phyloP scores from a whole-genome alignment of 2,797 vertebrate genomes.

The Etheostoma perlongum region DNA sequence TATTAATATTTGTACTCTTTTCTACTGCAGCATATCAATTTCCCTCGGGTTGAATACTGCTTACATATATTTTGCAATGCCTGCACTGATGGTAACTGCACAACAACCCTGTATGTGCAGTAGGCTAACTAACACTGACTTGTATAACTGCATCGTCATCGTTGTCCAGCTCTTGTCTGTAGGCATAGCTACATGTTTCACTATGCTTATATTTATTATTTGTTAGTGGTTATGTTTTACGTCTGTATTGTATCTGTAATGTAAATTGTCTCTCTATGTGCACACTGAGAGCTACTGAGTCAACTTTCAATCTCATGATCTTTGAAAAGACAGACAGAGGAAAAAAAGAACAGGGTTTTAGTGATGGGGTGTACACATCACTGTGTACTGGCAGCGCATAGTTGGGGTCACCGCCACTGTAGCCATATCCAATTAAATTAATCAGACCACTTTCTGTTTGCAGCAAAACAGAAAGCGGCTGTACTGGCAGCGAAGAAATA shows the following conservation, averaged over 20 bases:
- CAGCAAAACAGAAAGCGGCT: too few relatives aligned
- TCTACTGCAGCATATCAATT: too few relatives aligned
- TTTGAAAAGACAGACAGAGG: neutral
- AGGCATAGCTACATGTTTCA: neutral
- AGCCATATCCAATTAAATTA: neutral
- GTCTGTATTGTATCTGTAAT: too few relatives aligned
- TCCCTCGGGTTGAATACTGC: too few relatives aligned
- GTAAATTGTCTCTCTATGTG: neutral
- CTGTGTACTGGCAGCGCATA: conserved; percentile 5
- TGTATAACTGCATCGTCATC: neutral
- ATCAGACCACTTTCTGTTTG: too few relatives aligned
- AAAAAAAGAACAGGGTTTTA: conserved; percentile 9
- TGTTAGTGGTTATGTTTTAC: neutral
- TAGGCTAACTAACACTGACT: too few relatives aligned
- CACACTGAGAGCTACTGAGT: neutral
- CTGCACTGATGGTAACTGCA: too few relatives aligned
- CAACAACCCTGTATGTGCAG: too few relatives aligned
- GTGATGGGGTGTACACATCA: conserved; percentile 5
- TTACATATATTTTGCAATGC: neutral
- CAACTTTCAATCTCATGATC: neutral
- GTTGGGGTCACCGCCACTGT: too few relatives aligned
- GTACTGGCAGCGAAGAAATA: too few relatives aligned
- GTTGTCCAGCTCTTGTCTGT: neutral
- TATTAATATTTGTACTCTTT: too few relatives aligned
- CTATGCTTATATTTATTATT: neutral